Evolutionary conservation across 2,888 invertebrate species (phyloP).

Genomic region (Myopa tessellatipennis): DNA sequence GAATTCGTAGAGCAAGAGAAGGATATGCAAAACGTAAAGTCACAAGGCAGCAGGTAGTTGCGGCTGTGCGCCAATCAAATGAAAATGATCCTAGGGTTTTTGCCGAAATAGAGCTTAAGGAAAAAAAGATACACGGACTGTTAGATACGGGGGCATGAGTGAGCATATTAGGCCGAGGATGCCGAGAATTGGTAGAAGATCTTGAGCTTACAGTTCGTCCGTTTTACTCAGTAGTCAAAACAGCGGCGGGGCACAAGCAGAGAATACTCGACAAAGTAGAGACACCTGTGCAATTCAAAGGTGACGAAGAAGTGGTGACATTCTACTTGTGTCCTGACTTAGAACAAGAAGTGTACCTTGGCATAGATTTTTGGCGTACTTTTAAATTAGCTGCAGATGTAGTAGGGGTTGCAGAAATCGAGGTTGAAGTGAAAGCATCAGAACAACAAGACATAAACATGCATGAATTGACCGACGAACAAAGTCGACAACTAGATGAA

Average conservation of each 20-base stretch:
- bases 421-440: background rate
- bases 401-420: background rate
- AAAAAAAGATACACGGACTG: constrained; percentile 6
- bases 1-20: background rate
- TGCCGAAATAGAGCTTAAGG: background rate
- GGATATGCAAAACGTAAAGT: background rate
- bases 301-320: background rate
- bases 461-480: constrained; percentile 8
- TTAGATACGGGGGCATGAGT: constrained; percentile 40
- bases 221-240: background rate
- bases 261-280: constrained; percentile 17
- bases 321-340: constrained; percentile 35
- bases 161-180: constrained; percentile 18
- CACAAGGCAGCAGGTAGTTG: background rate
- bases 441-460: background rate
- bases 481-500: constrained; percentile 9
- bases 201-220: background rate
- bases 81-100: constrained; percentile 27
- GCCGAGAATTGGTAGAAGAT: background rate
- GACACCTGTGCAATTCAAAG: background rate
- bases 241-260: constrained; percentile 32
- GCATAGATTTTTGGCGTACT: constrained; percentile 41
- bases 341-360: background rate
- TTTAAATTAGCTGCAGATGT: constrained; percentile 34
- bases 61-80: background rate